Base-by-base conservation (phyloP, 1,140 invertebrate species). In the Zaprionus nigranus region DNA sequence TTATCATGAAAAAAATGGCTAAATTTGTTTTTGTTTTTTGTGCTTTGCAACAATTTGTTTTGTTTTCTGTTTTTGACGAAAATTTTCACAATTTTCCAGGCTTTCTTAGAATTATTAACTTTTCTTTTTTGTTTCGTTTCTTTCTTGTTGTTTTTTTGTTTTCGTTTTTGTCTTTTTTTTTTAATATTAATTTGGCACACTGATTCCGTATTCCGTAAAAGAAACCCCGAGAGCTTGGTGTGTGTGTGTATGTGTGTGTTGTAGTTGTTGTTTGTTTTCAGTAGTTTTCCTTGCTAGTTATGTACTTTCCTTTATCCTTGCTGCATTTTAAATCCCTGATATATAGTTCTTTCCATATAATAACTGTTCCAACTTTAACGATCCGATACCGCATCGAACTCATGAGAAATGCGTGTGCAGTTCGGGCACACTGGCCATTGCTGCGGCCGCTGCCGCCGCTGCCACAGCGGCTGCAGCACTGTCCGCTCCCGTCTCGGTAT, bases 21-120 rank as follows among this genome's bases (percentile, higher is more conserved):
- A 73, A 71, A 83, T 75, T 81, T 70, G 66, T 82, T 74, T 74
- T 30, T 30, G 30, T 30, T 30, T 34, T 34, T 84, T 85, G 85
- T 90, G 86, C 85, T 90, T 90, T 90, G 85, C 85, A 90, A 90
- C 85, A 90, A 88, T 90, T 90, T 90, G 85, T 76, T 72, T 78
- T 76, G 28, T 69, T 49, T 70, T 57, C 17, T 46, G 53, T 62
- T 70, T 67, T 81, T 71, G 22, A 51, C 67, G 75, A 81, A 84
- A 81, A 66, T 71, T 78, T 62, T 67, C 51, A 38, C 53, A 78
- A 67, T 66, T 65, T 64, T 81, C 63, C 69, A 69, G 64, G 56
- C 49, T 36, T 85, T 9, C 81, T 90, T 90, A 90, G 59, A 79
- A 79, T 70, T 76, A 68, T 71, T 64, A 74, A 43, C 61, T 63